Conservation (phyloP, 2,797 vertebrate species). For the Echiichthys vipera region DNA sequence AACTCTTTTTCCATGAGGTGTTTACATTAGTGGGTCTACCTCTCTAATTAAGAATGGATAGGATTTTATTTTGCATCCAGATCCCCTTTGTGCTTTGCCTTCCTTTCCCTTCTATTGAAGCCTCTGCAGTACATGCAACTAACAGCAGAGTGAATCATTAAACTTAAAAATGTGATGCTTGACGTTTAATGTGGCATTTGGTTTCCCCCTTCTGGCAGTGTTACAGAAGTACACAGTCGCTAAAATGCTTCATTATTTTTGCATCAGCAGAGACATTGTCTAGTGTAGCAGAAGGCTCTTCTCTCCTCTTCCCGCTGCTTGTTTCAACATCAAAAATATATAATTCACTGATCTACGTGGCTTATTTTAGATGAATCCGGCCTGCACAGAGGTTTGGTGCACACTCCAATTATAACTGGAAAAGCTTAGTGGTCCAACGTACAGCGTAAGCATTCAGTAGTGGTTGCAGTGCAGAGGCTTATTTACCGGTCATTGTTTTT, state of each 20-base stretch:
- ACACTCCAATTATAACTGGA: constrained; percentile 74
- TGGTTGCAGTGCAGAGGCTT: constrained; percentile 29
- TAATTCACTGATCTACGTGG: neutral
- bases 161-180: constrained; percentile 25
- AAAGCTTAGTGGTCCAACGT: constrained; percentile 58
- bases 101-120: constrained; percentile 7
- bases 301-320: neutral
- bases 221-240: constrained; percentile 38
- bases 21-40: constrained; percentile 8
- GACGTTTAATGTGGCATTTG: constrained; percentile 39
- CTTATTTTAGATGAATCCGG: constrained; percentile 29
- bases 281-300: neutral
- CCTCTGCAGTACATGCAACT: constrained; percentile 10
- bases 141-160: constrained; percentile 34
- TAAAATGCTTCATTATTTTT: neutral
- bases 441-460: constrained; percentile 32
- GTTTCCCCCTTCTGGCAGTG: constrained; percentile 73
- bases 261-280: neutral
- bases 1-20: neutral
- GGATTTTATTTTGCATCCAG: constrained; percentile 12
- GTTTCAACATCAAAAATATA: neutral
- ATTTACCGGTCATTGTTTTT: constrained; percentile 49
- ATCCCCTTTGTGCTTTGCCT: constrained; percentile 5
- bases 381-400: constrained; percentile 46
- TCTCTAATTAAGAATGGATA: neutral